Percentiles rank a stretch among this genome's conserved stretches.
phyloP scores from a whole-genome alignment of 2,113 vertebrate genomes.

The Diglossa brunneiventris region DNA sequence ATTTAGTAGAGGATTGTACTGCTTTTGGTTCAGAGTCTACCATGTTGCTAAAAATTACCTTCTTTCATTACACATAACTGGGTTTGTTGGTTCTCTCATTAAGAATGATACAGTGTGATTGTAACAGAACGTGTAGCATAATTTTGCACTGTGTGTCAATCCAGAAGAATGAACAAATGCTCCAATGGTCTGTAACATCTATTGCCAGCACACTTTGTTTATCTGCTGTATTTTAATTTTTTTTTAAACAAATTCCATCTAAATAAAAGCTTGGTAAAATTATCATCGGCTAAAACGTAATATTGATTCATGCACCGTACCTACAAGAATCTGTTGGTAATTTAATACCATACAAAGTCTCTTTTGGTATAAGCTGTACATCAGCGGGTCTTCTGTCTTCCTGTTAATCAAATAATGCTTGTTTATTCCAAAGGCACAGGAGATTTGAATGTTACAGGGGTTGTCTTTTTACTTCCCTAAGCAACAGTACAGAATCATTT shows the following conservation, averaged over 20 bases:
- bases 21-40: background rate
- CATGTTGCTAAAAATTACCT: background rate
- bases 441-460: constrained; percentile 45
- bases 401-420: constrained; percentile 57
- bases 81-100: background rate
- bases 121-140: background rate
- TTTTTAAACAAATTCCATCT: background rate
- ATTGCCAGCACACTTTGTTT: background rate
- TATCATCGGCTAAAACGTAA: background rate
- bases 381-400: background rate
- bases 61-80: background rate
- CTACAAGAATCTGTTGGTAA: background rate
- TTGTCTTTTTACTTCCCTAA: constrained; percentile 54
- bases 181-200: background rate
- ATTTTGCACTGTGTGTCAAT: background rate
- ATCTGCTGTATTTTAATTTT: background rate
- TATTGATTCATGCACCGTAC: background rate
- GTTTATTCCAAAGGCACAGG: constrained; percentile 55
- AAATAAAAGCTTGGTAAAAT: background rate
- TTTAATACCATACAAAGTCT: constrained; percentile 7
- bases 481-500: constrained; percentile 40
- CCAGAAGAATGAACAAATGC: constrained; percentile 5
- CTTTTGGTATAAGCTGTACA: constrained; percentile 8
- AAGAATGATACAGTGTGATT: background rate
- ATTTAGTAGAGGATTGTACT: background rate